phyloP scores from a whole-genome alignment of 1,140 invertebrate species.

The Harpegnathos saltator region DNA sequence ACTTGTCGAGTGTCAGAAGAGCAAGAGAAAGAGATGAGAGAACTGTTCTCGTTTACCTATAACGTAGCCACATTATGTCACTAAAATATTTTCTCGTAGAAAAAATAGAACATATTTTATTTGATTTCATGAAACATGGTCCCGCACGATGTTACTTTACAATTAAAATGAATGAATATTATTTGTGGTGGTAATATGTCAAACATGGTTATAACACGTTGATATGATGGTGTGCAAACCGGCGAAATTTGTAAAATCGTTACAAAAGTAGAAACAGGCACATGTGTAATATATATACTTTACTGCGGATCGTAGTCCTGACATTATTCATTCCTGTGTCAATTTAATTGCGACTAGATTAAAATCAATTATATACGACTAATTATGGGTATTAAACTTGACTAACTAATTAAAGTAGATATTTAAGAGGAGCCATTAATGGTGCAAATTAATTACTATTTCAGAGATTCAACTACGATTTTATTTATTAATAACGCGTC shows the following conservation, averaged over 20 bases:
- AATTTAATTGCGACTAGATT: constrained; percentile 38
- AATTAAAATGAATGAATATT: constrained; percentile 34
- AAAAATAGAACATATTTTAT: not conserved
- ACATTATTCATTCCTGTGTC: not conserved
- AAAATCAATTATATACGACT: constrained; percentile 27
- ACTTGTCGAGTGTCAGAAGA: not conserved
- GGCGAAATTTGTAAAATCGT: constrained; percentile 17
- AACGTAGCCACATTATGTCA: not conserved
- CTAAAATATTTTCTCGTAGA: constrained; percentile 18
- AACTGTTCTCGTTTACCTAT: not conserved
- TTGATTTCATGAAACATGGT: constrained; percentile 4
- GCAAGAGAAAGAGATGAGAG: no score
- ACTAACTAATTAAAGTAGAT: not conserved
- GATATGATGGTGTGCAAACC: constrained; percentile 6
- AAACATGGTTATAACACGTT: constrained; percentile 4
- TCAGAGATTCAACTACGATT: not conserved
- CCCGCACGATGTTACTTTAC: constrained; percentile 1
- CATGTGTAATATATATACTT: constrained; percentile 22
- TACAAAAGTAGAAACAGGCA: constrained; percentile 15
- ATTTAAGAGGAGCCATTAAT: constrained; percentile 16
- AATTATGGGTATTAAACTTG: constrained; percentile 17
- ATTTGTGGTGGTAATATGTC: constrained; percentile 13
- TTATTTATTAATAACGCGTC: constrained; percentile 10
- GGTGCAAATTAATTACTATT: not conserved
- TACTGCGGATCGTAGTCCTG: constrained; percentile 14